Conservation (phyloP, 2,797 vertebrate genomes). For the Salmo trutta region DNA sequence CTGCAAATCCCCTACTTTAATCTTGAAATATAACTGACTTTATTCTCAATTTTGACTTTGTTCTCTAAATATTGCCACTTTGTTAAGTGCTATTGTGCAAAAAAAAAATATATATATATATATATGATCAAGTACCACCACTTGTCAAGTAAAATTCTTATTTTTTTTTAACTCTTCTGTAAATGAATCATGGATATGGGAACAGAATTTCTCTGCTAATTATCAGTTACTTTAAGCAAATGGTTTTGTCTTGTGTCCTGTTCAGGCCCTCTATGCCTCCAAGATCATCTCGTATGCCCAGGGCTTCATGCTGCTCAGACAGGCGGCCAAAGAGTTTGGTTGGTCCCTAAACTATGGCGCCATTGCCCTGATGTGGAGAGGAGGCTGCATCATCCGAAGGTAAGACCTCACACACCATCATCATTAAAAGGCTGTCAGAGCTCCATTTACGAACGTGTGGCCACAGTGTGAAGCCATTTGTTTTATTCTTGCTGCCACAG, state of each 20-base stretch:
- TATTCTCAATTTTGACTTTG: too few relatives aligned
- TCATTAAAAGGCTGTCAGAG: background rate
- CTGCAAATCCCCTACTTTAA: too few relatives aligned
- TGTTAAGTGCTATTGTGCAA: too few relatives aligned
- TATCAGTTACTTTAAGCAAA: background rate
- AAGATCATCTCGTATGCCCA: constrained; percentile 98
- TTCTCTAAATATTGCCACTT: too few relatives aligned
- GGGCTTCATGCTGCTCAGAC: constrained; percentile 95
- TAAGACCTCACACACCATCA: constrained; percentile 41
- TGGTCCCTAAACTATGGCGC: constrained; percentile 95
- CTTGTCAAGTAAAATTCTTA: too few relatives aligned
- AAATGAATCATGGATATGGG: background rate
- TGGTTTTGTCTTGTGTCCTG: constrained; percentile 1
- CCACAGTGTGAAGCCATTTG: constrained; percentile 7
- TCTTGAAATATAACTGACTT: too few relatives aligned
- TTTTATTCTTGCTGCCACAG: background rate
- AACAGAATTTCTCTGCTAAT: background rate
- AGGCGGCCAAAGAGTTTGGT: constrained; percentile 90
- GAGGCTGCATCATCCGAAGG: constrained; percentile 98
- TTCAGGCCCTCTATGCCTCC: constrained; percentile 93
- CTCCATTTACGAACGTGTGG: constrained; percentile 2
- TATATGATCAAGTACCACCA: too few relatives aligned
- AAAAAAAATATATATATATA: too few relatives aligned
- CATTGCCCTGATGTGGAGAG: constrained; percentile 98
- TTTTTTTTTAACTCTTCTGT: too few relatives aligned